Evolutionary conservation across 2,888 invertebrate genomes (phyloP).

Genomic region (Sialis lutaria): DNA sequence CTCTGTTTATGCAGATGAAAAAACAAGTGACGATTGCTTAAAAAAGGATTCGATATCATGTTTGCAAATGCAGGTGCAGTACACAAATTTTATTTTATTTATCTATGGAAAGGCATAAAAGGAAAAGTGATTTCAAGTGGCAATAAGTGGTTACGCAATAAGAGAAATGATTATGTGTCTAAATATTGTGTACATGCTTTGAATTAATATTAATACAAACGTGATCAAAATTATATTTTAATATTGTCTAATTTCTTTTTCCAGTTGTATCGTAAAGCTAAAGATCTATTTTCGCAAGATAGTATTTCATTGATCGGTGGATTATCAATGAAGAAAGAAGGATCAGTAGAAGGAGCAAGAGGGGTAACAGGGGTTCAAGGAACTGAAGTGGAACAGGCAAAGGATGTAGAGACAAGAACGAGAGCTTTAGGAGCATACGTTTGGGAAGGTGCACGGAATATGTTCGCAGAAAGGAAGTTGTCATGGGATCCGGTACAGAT

Average conservation of each 20-base stretch:
- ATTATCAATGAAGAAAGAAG: conserved; percentile 25
- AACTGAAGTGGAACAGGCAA: conserved; percentile 29
- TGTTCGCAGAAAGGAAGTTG: conserved; percentile 36
- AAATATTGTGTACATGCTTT: not conserved
- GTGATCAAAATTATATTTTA: not conserved
- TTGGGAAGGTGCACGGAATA: conserved; percentile 30
- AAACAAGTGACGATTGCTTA: conserved; percentile 34
- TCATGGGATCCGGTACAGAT: conserved; percentile 29
- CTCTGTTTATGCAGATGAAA: conserved; percentile 15
- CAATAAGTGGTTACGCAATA: not conserved
- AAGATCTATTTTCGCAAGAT: conserved; percentile 37
- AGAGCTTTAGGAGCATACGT: conserved; percentile 37
- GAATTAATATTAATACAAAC: not conserved
- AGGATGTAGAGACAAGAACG: conserved; percentile 32
- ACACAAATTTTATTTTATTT: not conserved
- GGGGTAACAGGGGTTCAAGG: conserved; percentile 28
- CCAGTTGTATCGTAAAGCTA: conserved; percentile 36
- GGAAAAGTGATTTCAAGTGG: not conserved
- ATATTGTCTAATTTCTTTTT: conserved; percentile 7
- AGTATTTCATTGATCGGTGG: conserved; percentile 36
- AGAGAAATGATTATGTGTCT: not conserved
- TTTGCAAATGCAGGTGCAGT: conserved; percentile 35
- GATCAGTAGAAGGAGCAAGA: conserved; percentile 21
- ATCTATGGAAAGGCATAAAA: not conserved
- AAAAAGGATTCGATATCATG: conserved; percentile 44